Conservation (phyloP, 2,888 invertebrate genomes). For the Stomorhina lunata region DNA sequence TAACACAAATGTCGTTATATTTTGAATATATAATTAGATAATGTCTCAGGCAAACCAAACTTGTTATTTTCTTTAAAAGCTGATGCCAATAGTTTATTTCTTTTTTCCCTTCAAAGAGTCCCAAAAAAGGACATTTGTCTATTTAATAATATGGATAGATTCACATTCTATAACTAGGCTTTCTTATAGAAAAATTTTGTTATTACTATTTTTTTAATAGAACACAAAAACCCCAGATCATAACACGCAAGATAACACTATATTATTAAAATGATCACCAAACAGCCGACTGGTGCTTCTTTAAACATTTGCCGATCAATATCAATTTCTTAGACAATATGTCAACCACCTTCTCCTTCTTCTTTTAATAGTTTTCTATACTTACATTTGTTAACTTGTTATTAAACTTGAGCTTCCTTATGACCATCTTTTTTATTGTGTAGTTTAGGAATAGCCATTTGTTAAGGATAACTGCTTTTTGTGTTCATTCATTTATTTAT, state of each 20-base stretch:
- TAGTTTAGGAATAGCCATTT: background rate
- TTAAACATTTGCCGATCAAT: no score
- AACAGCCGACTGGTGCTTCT: constrained; percentile 30
- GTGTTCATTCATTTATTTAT: background rate
- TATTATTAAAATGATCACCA: constrained; percentile 61
- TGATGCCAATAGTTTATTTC: constrained; percentile 2
- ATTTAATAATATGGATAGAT: no score
- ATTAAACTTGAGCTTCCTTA: constrained; percentile 27
- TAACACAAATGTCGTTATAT: constrained; percentile 73
- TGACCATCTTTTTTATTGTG: background rate
- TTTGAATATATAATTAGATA: constrained; percentile 78
- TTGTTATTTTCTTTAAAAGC: constrained; percentile 35
- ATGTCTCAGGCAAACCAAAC: constrained; percentile 43
- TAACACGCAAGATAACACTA: constrained; percentile 66
- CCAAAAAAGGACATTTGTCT: constrained; percentile 60
- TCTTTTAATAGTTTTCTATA: background rate
- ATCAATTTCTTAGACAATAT: constrained; percentile 53
- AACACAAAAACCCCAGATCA: constrained; percentile 54
- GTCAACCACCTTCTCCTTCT: constrained; percentile 54
- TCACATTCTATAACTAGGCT: background rate
- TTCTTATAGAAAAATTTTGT: background rate
- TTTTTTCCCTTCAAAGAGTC: background rate
- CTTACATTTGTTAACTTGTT: background rate
- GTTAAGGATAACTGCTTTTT: constrained; percentile 19
- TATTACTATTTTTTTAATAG: constrained; percentile 21